phyloP scores from a whole-genome alignment of 2,113 vertebrate genomes.

The Leptobrachium leishanense region DNA sequence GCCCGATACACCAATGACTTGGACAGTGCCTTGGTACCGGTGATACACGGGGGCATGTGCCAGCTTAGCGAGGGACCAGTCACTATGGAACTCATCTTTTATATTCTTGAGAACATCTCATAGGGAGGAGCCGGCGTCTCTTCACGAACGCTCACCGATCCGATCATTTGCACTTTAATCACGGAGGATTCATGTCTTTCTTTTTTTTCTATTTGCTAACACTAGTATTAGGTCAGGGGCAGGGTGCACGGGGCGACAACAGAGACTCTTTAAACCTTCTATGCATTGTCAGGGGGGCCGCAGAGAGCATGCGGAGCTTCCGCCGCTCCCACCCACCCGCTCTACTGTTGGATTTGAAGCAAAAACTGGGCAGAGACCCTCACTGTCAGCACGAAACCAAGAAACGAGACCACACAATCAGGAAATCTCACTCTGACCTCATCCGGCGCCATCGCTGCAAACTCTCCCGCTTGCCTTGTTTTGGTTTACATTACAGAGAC shows the following conservation, averaged over 20 bases:
- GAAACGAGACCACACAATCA: slow-evolving; percentile 50
- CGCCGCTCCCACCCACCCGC: not conserved
- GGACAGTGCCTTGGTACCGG: slow-evolving; percentile 88
- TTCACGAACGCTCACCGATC: slow-evolving; percentile 42
- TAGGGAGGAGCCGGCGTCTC: slow-evolving; percentile 62
- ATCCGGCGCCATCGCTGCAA: slow-evolving; percentile 38
- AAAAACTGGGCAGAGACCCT: slow-evolving; percentile 59
- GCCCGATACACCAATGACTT: slow-evolving; percentile 90
- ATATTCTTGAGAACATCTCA: slow-evolving; percentile 94
- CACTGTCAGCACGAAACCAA: slow-evolving; percentile 68
- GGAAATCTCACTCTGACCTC: slow-evolving; percentile 57
- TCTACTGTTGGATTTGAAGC: slow-evolving; percentile 5
- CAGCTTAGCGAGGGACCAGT: slow-evolving; percentile 83
- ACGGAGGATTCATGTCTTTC: slow-evolving; percentile 78
- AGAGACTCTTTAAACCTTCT: slow-evolving; percentile 78
- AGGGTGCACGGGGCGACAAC: slow-evolving; percentile 48
- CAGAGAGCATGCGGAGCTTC: not conserved
- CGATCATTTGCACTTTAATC: slow-evolving; percentile 87
- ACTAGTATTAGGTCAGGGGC: slow-evolving; percentile 62
- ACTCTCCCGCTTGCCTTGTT: slow-evolving; percentile 17
- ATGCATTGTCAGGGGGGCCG: slow-evolving; percentile 75
- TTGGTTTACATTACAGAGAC: slow-evolving; percentile 52
- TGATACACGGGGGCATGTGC: slow-evolving; percentile 90
- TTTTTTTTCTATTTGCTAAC: slow-evolving; percentile 82
- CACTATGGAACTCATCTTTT: slow-evolving; percentile 95